Conservation (phyloP, 1,140 invertebrate species). For the Branchinecta lindahli region DNA sequence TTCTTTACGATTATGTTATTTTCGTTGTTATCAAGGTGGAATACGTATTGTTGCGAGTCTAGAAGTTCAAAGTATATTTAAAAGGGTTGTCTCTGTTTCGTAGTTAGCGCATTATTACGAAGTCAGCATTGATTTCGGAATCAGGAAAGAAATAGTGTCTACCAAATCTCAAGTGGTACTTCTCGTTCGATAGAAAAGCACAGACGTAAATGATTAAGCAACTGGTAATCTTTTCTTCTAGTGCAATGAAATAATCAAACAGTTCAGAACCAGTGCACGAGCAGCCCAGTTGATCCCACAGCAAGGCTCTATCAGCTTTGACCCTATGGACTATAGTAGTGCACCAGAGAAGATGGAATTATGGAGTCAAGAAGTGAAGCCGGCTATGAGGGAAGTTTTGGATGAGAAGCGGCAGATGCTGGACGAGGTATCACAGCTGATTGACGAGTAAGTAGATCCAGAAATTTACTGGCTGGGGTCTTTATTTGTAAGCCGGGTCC, state of each 20-base stretch:
- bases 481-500: too few relatives aligned
- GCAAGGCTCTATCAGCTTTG: not conserved
- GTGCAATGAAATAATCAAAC: not conserved
- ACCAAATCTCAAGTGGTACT: not conserved
- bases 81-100: not conserved
- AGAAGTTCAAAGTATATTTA: not conserved
- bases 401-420: not conserved
- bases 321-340: not conserved
- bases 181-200: not conserved
- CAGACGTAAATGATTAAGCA: not conserved
- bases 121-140: not conserved
- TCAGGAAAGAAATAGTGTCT: not conserved
- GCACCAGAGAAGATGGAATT: not conserved
- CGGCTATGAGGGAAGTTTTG: not conserved
- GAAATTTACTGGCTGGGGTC: too few relatives aligned
- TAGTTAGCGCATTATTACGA: not conserved
- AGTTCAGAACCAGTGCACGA: not conserved
- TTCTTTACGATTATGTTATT: too few relatives aligned
- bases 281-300: not conserved
- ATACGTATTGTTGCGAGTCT: not conserved
- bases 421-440: not conserved
- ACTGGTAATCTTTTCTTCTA: not conserved
- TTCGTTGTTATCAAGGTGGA: too few relatives aligned
- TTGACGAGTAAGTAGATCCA: too few relatives aligned
- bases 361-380: not conserved